Evolutionary conservation across 2,888 invertebrate genomes (phyloP), one percentile per base, ranked within the genome.

Genomic region (Synergus laeviventris): DNA sequence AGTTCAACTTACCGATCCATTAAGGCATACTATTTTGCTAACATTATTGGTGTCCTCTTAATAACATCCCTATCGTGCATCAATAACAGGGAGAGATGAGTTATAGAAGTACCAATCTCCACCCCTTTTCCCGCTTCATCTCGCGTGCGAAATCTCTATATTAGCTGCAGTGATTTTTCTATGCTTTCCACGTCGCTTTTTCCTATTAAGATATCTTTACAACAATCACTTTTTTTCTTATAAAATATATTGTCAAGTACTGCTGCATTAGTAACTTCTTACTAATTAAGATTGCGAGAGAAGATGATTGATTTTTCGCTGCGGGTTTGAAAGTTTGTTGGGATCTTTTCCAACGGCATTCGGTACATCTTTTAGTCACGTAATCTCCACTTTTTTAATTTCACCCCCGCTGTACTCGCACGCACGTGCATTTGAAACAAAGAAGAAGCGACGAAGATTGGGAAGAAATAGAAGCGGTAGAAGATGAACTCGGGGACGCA

Each of bases 11-110:
- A 56, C 18, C 60, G 62, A 77, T 81, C 74, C 75, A 77, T 76
- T 75, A 81, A 70, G 14, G 60, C 74, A 75, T 76, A 78, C 87
- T 85, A 87, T 89, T 86, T 86, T 84, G 86, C 85, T 85, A 85
- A 86, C 85, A 84, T 89, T 89, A 89, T 89, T 87, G 88, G 89
- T 89, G 89, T 89, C 89, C 87, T 88, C 88, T 88, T 88, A 89
- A 89, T 89, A 89, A 88, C 86, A 88, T 85, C 82, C 82, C 78
- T 83, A 84, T 86, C 82, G 78, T 56, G 79, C 77, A 81, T 75
- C 77, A 60, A 76, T 76, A 81, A 79, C 73, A 61, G 75, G 76
- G 86, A 83, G 82, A 79, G 83, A 81, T 87, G 88, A 89, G 84
- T 89, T 89, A 89, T 88, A 85, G 85, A 77, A 83, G 83, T 76